Evolutionary conservation across 2,797 vertebrate species (phyloP).

Genomic region (Diplodus sargus): DNA sequence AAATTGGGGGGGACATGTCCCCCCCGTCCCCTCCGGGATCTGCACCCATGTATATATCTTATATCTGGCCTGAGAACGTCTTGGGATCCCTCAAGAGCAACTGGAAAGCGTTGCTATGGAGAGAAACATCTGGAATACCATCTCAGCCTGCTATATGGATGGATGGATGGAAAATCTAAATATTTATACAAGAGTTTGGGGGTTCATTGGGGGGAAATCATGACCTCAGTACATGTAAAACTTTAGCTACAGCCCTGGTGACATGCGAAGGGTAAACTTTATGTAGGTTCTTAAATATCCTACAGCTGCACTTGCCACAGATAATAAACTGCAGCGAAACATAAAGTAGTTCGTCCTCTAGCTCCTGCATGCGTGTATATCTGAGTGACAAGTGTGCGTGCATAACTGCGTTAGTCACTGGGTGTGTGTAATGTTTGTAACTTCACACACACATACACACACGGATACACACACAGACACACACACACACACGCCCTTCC

Average conservation of each 20-base stretch:
- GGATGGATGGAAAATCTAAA: no score
- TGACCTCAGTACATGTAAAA: background rate
- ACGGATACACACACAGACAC: constrained; percentile 25
- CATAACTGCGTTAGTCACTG: constrained; percentile 35
- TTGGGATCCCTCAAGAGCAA: no score
- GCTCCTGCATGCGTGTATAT: constrained; percentile 14
- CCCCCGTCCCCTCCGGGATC: no score
- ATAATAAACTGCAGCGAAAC: constrained; percentile 13
- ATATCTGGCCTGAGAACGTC: no score
- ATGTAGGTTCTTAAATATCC: constrained; percentile 1
- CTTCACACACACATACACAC: constrained; percentile 26
- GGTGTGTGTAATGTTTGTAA: constrained; percentile 52
- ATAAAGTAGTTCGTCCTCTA: constrained; percentile 30
- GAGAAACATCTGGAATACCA: background rate
- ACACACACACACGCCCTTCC: constrained; percentile 26
- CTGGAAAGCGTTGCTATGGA: background rate
- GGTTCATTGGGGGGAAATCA: background rate
- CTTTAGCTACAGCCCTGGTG: background rate
- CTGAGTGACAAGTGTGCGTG: constrained; percentile 34
- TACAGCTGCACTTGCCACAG: constrained; percentile 4
- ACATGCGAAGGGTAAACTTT: background rate
- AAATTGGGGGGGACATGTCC: no score
- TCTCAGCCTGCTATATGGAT: no score
- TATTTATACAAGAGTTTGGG: background rate
- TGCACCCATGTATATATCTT: no score